These are phyloP conservation scores for Ephestia elutella DNA, from an alignment of 1,140 invertebrate species.

Conservation along the genomic window DNA sequence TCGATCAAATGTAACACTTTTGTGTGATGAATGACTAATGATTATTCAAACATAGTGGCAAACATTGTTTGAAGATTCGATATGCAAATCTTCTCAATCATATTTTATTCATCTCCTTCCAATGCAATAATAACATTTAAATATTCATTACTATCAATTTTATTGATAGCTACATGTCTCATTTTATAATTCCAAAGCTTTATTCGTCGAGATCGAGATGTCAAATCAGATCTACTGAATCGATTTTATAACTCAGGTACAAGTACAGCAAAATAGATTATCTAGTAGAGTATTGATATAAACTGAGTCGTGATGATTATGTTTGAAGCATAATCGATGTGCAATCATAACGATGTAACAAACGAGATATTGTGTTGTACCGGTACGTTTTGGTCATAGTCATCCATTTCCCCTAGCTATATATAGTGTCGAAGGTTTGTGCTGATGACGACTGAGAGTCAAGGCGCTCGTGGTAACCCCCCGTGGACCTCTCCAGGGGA, in stretches of 20 bases:
- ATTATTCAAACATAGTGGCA: slow-evolving; percentile 14
- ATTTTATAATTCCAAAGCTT: not conserved
- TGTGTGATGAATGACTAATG: slow-evolving; percentile 18
- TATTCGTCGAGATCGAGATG: not conserved
- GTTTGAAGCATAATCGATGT: slow-evolving; percentile 5
- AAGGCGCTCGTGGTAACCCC: slow-evolving; percentile 54
- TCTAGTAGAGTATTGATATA: slow-evolving; percentile 2
- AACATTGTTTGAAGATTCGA: slow-evolving; percentile 20
- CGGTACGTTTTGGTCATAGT: slow-evolving; percentile 24
- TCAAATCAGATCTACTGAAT: not conserved
- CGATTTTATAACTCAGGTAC: not conserved
- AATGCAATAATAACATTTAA: not conserved
- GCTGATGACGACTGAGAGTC: slow-evolving; percentile 55
- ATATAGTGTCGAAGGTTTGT: slow-evolving; percentile 60
- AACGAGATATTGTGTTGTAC: slow-evolving; percentile 2
- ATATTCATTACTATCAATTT: not conserved
- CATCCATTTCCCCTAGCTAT: slow-evolving; percentile 40
- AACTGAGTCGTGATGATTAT: not conserved
- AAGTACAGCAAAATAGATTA: not conserved
- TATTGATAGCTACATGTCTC: slow-evolving; percentile 1
- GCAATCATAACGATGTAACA: not conserved
- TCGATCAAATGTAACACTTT: slow-evolving; percentile 30
- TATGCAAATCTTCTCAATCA: slow-evolving; percentile 16
- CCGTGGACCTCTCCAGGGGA: slow-evolving; percentile 58
- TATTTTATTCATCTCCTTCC: not conserved